Conservation (phyloP, 2,113 vertebrate genomes). For the Cottus gobio region DNA sequence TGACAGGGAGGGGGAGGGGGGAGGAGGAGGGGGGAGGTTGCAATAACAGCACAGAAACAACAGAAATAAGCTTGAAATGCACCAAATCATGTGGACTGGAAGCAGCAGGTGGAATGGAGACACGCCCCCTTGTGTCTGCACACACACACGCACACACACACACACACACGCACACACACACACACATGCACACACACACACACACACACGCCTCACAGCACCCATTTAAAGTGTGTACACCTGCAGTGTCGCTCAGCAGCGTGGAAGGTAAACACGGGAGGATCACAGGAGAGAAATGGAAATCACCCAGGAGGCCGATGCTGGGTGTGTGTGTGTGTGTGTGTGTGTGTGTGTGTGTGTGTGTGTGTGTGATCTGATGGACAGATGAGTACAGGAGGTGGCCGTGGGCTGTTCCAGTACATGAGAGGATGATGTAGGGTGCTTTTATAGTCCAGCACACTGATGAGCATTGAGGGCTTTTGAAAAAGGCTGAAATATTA, state of each 20-base stretch:
- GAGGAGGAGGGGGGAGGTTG: conserved; percentile 35
- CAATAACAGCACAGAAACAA: conserved; percentile 74
- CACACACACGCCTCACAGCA: conserved; percentile 32
- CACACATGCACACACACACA: too few relatives aligned
- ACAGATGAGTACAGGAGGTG: background rate
- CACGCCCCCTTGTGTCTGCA: conserved; percentile 36
- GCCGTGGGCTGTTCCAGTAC: conserved; percentile 15
- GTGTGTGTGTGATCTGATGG: conserved; percentile 12
- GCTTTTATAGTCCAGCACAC: conserved; percentile 1
- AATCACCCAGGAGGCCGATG: conserved; percentile 31
- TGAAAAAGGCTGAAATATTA: background rate
- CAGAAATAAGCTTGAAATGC: conserved; percentile 76
- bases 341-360: background rate
- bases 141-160: conserved; percentile 54
- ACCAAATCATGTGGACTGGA: conserved; percentile 57
- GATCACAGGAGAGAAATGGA: background rate
- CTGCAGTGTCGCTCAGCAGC: background rate
- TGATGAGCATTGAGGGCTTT: conserved; percentile 23
- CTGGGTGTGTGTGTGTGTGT: background rate
- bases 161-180: conserved; percentile 6
- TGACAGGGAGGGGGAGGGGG: conserved; percentile 38
- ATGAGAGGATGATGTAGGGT: conserved; percentile 20
- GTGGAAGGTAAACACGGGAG: conserved; percentile 12
- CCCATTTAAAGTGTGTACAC: conserved; percentile 11
- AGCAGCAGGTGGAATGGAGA: conserved; percentile 75